These are phyloP conservation scores for Pseudococcus jackbeardsleyi DNA, from an alignment of 2,888 invertebrate species.

Conservation along the genomic window DNA sequence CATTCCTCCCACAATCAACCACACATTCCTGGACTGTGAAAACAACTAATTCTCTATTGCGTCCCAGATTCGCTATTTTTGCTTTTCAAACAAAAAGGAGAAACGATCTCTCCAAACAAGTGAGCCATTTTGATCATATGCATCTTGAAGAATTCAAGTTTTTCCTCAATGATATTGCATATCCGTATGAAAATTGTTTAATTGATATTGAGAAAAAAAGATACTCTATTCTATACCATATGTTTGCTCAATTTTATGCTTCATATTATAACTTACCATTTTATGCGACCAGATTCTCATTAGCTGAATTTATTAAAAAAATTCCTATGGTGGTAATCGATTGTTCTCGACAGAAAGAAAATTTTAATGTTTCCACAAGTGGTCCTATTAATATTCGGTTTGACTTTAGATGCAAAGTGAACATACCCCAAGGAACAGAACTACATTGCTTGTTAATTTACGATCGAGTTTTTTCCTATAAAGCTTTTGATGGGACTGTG, in stretches of 20 bases:
- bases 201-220: background rate
- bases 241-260: too few relatives aligned
- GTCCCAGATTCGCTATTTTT: background rate
- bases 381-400: background rate
- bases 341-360: background rate
- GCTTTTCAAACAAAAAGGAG: constrained; percentile 13
- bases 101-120: background rate
- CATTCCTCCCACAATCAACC: background rate
- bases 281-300: too few relatives aligned
- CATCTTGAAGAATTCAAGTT: too few relatives aligned
- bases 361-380: background rate
- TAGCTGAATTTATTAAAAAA: background rate
- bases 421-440: background rate
- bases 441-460: background rate
- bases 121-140: too few relatives aligned
- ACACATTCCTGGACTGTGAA: background rate
- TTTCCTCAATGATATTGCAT: too few relatives aligned
- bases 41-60: background rate
- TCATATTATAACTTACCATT: too few relatives aligned
- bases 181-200: too few relatives aligned
- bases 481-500: background rate
- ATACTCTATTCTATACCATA: too few relatives aligned
- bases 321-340: background rate
- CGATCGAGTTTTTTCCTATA: background rate
- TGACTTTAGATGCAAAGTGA: background rate